phyloP scores from a whole-genome alignment of 2,888 invertebrate genomes.

The Lumbricus terrestris region DNA sequence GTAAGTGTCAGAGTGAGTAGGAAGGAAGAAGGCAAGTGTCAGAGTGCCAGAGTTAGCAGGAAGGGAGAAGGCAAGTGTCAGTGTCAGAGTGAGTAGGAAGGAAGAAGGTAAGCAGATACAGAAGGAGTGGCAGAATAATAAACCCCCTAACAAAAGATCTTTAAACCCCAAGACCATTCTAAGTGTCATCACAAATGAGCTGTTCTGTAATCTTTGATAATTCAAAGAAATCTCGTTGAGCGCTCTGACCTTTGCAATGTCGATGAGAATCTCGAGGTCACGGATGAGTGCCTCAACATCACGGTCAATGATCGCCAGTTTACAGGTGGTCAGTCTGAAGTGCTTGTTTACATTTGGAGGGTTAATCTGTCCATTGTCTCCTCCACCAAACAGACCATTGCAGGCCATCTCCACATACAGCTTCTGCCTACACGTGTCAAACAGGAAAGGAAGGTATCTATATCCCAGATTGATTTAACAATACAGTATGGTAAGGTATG shows the following conservation, averaged over 20 bases:
- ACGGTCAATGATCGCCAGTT: conserved; percentile 58
- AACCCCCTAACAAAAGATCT: no score
- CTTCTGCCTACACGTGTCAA: background rate
- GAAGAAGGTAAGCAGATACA: no score
- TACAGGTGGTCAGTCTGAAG: conserved; percentile 56
- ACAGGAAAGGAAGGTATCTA: background rate
- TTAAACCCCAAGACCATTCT: no score
- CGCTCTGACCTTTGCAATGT: conserved; percentile 57
- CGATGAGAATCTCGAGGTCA: conserved; percentile 60
- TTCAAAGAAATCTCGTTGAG: background rate
- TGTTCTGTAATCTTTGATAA: background rate
- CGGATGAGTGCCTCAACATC: conserved; percentile 55
- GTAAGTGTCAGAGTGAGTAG: no score
- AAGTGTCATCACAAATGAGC: background rate
- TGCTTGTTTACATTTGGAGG: conserved; percentile 57
- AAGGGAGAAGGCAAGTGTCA: no score
- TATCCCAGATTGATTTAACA: background rate
- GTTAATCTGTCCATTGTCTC: conserved; percentile 55
- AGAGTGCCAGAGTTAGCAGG: no score
- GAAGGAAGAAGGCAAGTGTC: no score
- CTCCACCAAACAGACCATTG: conserved; percentile 62
- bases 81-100: no score
- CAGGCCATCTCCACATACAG: conserved; percentile 63
- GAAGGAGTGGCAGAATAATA: no score
- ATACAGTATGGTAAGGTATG: no score